Base-by-base conservation (phyloP, 2,797 vertebrate genomes). In the Parotocinclus haroldoi region DNA sequence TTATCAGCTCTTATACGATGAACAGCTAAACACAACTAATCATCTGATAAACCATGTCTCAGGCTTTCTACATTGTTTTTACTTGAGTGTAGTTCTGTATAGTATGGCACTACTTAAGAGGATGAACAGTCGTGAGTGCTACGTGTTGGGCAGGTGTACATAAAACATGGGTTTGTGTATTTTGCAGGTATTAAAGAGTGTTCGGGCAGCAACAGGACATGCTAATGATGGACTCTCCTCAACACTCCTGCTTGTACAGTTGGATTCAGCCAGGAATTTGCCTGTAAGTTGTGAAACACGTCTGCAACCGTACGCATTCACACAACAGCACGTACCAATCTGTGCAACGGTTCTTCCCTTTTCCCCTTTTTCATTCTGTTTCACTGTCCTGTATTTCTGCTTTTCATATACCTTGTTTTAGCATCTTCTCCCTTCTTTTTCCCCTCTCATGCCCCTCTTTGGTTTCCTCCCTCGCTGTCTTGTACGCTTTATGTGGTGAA, bases 201-300 rank as follows among this genome's bases (percentile, higher is more conserved):
- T 96, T 84, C 92, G 83, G 81, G 96, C 95, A 5, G 88, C 91
- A 36, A 92, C 90, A 62, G 86, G 89, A 36, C 91, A 93, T 46
- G 93, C 94, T 68, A 91, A 89, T 39, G 94, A 97, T 62, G 95
- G 96, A 38, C 91, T 95, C 62, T 96, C 96, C 7, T 94, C 96
- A 10, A 92, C 94, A 0, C 79, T 99, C 79, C 93, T 99, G 49
- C 81, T 99, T n/a, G 79, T 98, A 42, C 96, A 95, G 78, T 82
- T 99, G 86, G 96, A 99, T 77, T 99, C 94, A 0, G 96, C 95
- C 55, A 90, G 89, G 67, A 95, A 94, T 77, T 86, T 99, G 70
- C 95, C 96, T 36, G 96, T 99, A 92, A 94, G 95, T 91, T 60
- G 0, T 49, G 17, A 71, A 1, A 51, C 37, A 63, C 48, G 14